Evolutionary conservation across 2,888 invertebrate genomes (phyloP), one percentile per base, ranked within the genome.

Genomic region (Hirtodrosophila duncani): DNA sequence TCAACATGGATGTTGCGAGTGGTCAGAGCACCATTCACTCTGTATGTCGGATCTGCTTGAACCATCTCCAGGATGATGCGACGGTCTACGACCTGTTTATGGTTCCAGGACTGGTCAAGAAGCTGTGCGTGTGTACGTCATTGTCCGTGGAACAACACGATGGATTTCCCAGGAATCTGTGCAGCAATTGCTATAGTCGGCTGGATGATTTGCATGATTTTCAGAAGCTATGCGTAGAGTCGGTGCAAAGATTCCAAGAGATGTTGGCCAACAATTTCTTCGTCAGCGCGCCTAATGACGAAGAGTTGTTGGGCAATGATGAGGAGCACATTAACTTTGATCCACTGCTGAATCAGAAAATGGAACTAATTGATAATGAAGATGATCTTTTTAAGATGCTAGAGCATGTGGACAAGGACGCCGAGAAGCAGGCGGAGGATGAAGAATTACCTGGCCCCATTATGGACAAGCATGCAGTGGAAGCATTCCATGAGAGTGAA

Each of bases 301-400:
- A 77, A 43, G 62, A 74, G 6, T 31, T 82, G 21, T 27, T 63
- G 6, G 48, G 52, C 3, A 48, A 56, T 20, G 82, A 84, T 7
- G 83, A 83, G 9, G 83, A 84, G 8, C 64, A 65, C 7, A 44
- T 68, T 1, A 72, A 71, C 41, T 84, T 78, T 29, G 85, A 84
- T 49, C 85, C 84, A 2, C 56, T 84, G 7, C 55, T 84, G 0
- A 82, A 78, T 57, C 67, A 74, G 8, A 85, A 84, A 61, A 61
- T 81, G 24, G 85, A 84, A 33, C 45, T 81, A 21, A 60, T 85
- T 18, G 84, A 83, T 11, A 82, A 82, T 38, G 84, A 83, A 30
- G 83, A 81, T 4, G 84, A 82, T 34, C 84, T 84, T 1, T 82
- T 84, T 4, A 84, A 84, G 57, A 79, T 84, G 84, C 36, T 84